Evolutionary conservation across 2,888 invertebrate species (phyloP), one percentile per base, ranked within the genome.

Genomic region (Lysandra coridon): DNA sequence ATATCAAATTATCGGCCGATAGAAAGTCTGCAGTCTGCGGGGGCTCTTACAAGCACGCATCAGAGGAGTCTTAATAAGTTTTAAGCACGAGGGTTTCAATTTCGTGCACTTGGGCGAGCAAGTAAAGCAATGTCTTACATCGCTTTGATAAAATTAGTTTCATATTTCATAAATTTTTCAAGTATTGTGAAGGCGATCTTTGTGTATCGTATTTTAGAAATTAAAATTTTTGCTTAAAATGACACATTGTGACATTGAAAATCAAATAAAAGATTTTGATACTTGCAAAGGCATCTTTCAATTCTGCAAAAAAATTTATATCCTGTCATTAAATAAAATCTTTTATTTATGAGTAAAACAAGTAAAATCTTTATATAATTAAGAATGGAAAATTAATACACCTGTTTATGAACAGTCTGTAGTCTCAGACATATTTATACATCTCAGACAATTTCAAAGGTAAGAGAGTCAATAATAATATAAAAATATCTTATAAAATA

Each of bases 11-110:
- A 40, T 40, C 40, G 5, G 40, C 5, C 40, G 5, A 40, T 40
- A 40, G 40, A 40, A 40, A 40, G 40, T 40, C 40, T 40, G 5
- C 40, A 40, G 40, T 40, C 40, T 40, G 5, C 40, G 40, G 40
- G 5, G 40, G 5, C 40, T 40, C 5, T 79, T 79, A 75, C 62
- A 73, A 60, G 79, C 62, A 79, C 60, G 79, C 74, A 75, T 62
- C 74, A 75, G 74, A 74, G 79, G 74, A 74, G 44, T 74, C 49
- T 17, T 79, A 79, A 79, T 79, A 74, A 79, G 60, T 74, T 74
- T 75, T 79, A 62, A 75, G 79, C 33, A 74, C 17, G 62, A 79
- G 79, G 79, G 79, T 75, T 75, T 75, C 79, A 74, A 73, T 79
- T 75, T 62, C 62, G 17, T 74, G 44, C 62, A 79, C 79, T 60